Evolutionary conservation across 1,140 invertebrate genomes (phyloP).

Genomic region (Melanaphis sacchari): DNA sequence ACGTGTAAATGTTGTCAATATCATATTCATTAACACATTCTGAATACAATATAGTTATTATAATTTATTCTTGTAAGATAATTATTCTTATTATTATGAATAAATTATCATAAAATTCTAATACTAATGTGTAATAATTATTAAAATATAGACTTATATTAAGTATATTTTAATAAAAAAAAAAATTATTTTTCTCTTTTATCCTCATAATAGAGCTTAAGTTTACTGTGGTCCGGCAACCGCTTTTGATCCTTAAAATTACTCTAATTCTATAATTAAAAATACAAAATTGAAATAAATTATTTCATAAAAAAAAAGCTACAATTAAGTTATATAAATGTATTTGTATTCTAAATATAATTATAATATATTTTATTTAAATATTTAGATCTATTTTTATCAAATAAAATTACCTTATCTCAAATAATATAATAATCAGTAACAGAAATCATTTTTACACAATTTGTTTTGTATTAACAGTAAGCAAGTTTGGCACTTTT

Average conservation of each 20-base stretch:
- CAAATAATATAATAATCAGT: background rate
- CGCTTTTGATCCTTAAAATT: slow-evolving; percentile 50
- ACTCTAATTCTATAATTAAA: slow-evolving; percentile 20
- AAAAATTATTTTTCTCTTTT: slow-evolving; percentile 38
- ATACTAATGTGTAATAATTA: background rate
- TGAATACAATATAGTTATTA: background rate
- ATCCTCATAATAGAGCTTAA: slow-evolving; percentile 48
- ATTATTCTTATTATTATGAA: background rate
- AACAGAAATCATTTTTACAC: background rate
- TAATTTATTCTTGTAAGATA: background rate
- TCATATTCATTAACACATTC: background rate
- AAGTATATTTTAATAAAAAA: slow-evolving; percentile 28
- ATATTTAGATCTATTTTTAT: background rate
- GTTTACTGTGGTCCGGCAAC: slow-evolving; percentile 49
- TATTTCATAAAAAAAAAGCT: background rate
- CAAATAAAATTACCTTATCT: background rate
- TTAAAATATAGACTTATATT: slow-evolving; percentile 22
- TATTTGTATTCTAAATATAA: background rate
- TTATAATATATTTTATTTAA: background rate
- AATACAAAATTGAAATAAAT: slow-evolving; percentile 17
- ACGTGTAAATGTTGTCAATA: background rate
- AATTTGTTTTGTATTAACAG: background rate
- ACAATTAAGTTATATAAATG: background rate
- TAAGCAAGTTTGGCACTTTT: slow-evolving; percentile 28
- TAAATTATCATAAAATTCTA: background rate